Base-by-base conservation (phyloP, 2,797 vertebrate species). In the Protosalanx chinensis region DNA sequence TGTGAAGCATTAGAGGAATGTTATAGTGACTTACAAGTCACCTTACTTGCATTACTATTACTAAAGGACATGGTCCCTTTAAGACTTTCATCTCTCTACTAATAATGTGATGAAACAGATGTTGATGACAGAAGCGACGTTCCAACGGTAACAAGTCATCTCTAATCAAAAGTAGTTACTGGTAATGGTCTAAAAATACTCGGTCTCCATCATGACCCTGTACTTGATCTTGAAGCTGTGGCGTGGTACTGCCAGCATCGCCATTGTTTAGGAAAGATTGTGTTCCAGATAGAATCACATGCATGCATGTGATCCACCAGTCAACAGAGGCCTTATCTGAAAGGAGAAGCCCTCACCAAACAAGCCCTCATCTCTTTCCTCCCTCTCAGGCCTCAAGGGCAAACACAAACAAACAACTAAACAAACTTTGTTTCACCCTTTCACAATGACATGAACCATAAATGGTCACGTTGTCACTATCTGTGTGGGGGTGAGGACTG, bases 1-100 rank as follows among this genome's bases (percentile, higher is more conserved):
- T 8, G 15, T 8, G 16, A 7, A 18, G 20, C 41, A 13, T 79
- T 65, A 74, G 58, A 72, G 30, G 13, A 66, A 75, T 2, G 57
- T 57, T 32, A 63, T 5, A 30, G 20, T 5, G 33, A 57, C 64
- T 57, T 41, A 37, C 71, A 58, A 0, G 4, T 56, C 16, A n/a
- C n/a, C 51, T 56, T 3, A 56, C 15, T 56, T n/a, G 51, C 51
- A n/a, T 1, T 16, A 5, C 51, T 56, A 56, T n/a, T n/a, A 6
- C 51, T 6, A n/a, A 56, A 56, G 15, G 6, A 51, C 49, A 16
- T 56, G 51, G 37, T 41, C 12, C 10, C 10, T 41, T 12, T 18
- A 4, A 56, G 18, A 51, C 12, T 51, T 13, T 13, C 3, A 18
- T 15, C 4, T 1, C 2, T 18, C 13, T 18, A 15, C 51, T 6